Evolutionary conservation across 2,888 invertebrate species (phyloP), one percentile per base, ranked within the genome.

Genomic region (Pristionchus entomophagus): DNA sequence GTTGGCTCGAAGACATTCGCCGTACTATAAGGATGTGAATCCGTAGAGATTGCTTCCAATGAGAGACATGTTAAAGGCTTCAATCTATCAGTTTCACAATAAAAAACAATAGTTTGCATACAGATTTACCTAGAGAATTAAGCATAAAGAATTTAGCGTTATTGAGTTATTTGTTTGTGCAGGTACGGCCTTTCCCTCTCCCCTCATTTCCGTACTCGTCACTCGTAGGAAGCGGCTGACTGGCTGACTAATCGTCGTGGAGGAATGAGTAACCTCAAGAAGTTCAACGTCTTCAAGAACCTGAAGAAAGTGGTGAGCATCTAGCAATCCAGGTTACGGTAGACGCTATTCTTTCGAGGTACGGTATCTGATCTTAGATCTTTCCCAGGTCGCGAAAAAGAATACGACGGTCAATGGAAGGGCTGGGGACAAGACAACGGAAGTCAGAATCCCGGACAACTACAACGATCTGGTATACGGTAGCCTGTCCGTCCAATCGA

Each of bases 221-320:
- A 62, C 62, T 62, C 32, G 62, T 32, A 29, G 32, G 5, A n/a
- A 14, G 3, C 62, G 62, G 62, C 19, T 32, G n/a, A n/a, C n/a
- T n/a, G n/a, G n/a, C n/a, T n/a, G n/a, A n/a, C n/a, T n/a, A n/a
- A n/a, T n/a, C n/a, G n/a, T n/a, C n/a, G n/a, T 56, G 38, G 69
- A 38, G 8, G 38, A 35, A 69, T 35, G 35, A 69, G 35, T 8
- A 22, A 35, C 69, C 22, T 69, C 69, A 69, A 69, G 38, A 69
- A 69, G 38, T 38, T 69, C 38, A 69, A 69, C 38, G 69, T 69
- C 8, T 69, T 69, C 41, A 69, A 69, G 19, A 69, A 69, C 29
- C 19, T 69, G 29, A 62, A 62, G 17, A 69, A 69, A 38, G 69
- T 32, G 69, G 69, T 69, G 38, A 22, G 69, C 38, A 38, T n/a